Evolutionary conservation across 2,888 invertebrate genomes (phyloP), one percentile per base, ranked within the genome.

Genomic region (Drosophila setosimentum): DNA sequence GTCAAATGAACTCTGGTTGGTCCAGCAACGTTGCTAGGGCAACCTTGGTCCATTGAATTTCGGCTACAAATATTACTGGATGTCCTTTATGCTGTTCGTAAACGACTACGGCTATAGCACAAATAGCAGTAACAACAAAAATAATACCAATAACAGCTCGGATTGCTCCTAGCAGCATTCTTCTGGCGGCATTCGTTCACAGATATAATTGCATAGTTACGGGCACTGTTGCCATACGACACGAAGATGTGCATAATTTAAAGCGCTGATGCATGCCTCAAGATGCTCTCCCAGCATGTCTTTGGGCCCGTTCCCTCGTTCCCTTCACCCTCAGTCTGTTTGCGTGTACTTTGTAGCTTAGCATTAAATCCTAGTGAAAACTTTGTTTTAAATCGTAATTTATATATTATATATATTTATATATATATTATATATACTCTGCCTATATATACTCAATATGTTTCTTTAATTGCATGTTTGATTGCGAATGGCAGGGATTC

Each of bases 401-500:
- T 73, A 63, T 61, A 61, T 55, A 64, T 45, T 49, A 40, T 50
- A 67, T 48, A 55, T 75, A 53, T 68, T 49, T 68, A 79, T n/a
- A 16, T 64, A 40, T 60, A 48, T 58, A 53, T 72, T 65, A 67
- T 68, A 37, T 55, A 61, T 29, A 68, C 37, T 45, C 24, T 45
- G 66, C 60, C 27, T 85, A 83, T 84, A 89, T 79, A 82, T 84
- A 85, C 85, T 85, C 80, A 91, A 89, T 82, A 87, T 87, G 90
- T 91, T 88, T 88, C 78, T 88, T 91, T 88, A 88, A 90, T 88
- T 88, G 88, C 88, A 88, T 88, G 88, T 88, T 88, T 88, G 91
- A 91, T 88, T 88, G 88, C 88, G 88, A 88, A 91, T 91, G 87
- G 86, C 98, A 99, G 99, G 99, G 99, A 96, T 99, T 99, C 97